Evolutionary conservation across 2,888 invertebrate species (phyloP).

Genomic region (Cyrtodaria siliqua): DNA sequence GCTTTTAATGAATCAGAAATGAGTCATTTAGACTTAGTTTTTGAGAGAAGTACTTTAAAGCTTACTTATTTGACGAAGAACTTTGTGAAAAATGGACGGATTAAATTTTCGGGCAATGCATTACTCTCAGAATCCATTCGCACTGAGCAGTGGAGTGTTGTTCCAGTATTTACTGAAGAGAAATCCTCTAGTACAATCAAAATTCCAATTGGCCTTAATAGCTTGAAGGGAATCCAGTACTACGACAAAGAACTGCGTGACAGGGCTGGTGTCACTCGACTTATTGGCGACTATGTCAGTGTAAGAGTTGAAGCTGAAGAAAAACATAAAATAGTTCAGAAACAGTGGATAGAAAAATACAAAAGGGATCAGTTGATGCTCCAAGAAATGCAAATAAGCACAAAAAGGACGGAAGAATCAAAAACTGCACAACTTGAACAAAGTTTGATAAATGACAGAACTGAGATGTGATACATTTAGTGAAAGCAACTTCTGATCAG

Average conservation of each 20-base stretch:
- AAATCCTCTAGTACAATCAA: slow-evolving; percentile 35
- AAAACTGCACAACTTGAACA: slow-evolving; percentile 26
- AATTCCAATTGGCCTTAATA: slow-evolving; percentile 71
- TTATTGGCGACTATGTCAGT: slow-evolving; percentile 67
- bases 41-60: slow-evolving; percentile 74
- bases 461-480: no score
- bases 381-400: slow-evolving; percentile 23
- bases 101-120: slow-evolving; percentile 69
- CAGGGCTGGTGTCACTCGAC: slow-evolving; percentile 57
- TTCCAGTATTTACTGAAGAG: slow-evolving; percentile 73
- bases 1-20: slow-evolving; percentile 36
- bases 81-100: slow-evolving; percentile 72
- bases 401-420: slow-evolving; percentile 24
- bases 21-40: slow-evolving; percentile 53
- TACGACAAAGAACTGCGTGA: slow-evolving; percentile 71
- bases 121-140: slow-evolving; percentile 75
- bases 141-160: slow-evolving; percentile 77
- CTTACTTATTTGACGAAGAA: slow-evolving; percentile 72
- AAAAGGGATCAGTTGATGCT: slow-evolving; percentile 19
- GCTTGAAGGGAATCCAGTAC: slow-evolving; percentile 72
- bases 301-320: slow-evolving; percentile 35
- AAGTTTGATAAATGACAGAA: no score
- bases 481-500: no score
- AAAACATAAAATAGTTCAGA: slow-evolving; percentile 38
- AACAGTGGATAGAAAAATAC: slow-evolving; percentile 29